phyloP scores from a whole-genome alignment of 1,140 invertebrate genomes.

The Trachelipus rathkii region DNA sequence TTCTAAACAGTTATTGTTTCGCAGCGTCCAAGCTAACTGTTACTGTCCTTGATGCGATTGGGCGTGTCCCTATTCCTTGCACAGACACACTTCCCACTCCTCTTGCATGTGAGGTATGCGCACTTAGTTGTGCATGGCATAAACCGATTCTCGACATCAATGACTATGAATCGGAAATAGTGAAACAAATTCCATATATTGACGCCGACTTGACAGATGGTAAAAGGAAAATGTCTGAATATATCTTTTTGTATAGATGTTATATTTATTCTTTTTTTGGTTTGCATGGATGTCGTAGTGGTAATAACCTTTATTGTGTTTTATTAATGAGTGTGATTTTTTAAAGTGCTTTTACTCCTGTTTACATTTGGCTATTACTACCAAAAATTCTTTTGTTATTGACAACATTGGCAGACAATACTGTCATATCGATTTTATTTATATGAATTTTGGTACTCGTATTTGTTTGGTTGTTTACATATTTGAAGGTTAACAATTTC shows the following conservation, averaged over 20 bases:
- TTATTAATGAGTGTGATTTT: no score
- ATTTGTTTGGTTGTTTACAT: no score
- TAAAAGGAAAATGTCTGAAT: conserved; percentile 22
- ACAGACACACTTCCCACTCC: neutral
- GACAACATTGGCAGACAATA: no score
- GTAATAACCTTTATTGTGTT: no score
- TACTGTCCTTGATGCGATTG: neutral
- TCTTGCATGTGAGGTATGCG: conserved; percentile 16
- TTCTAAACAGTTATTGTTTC: neutral
- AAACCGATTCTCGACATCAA: conserved; percentile 23
- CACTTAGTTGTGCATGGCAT: conserved; percentile 30
- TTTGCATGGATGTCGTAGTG: neutral
- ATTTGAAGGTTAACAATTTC: no score
- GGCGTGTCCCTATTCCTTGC: neutral
- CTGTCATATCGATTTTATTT: no score
- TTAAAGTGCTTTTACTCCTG: no score
- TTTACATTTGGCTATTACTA: no score
- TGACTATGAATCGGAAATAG: conserved; percentile 29
- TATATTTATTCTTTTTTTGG: neutral
- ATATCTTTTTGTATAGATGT: conserved; percentile 18
- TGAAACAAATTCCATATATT: conserved; percentile 32
- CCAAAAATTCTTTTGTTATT: no score
- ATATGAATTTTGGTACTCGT: no score
- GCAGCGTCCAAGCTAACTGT: neutral
- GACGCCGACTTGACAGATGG: conserved; percentile 29